phyloP scores from a whole-genome alignment of 2,797 vertebrate genomes.

The Chaenodraco wilsoni region DNA sequence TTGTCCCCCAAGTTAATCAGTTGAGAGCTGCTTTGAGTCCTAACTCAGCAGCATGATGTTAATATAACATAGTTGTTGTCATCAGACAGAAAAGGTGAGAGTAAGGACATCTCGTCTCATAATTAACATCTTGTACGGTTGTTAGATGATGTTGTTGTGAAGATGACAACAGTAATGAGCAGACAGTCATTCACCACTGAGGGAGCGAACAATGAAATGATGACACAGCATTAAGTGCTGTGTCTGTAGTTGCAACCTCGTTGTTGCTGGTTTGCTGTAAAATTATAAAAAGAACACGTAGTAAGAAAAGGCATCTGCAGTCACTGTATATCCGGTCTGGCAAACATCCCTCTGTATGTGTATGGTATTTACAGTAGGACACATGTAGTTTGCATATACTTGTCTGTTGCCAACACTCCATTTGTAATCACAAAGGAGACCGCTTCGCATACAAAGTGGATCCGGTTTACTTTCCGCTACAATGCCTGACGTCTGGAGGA shows the following conservation, averaged over 20 bases:
- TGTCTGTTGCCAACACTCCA: conserved; percentile 26
- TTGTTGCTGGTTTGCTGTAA: not conserved
- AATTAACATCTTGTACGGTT: conserved; percentile 38
- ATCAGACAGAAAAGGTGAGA: conserved; percentile 28
- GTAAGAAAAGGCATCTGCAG: not conserved
- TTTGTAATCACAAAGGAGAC: conserved; percentile 54
- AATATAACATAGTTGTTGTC: conserved; percentile 27
- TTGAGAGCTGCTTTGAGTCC: conserved; percentile 15
- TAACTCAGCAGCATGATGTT: conserved; percentile 5
- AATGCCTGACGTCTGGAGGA: conserved; percentile 64
- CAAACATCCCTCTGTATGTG: not conserved
- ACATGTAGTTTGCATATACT: not conserved
- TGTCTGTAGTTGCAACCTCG: not conserved
- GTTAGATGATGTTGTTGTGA: conserved; percentile 15
- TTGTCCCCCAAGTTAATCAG: conserved; percentile 1
- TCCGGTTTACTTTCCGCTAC: conserved; percentile 48
- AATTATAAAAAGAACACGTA: not conserved
- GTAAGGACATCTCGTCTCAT: conserved; percentile 33
- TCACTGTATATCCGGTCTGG: not conserved
- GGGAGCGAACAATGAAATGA: not conserved
- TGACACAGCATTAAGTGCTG: not conserved
- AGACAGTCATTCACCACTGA: conserved; percentile 13
- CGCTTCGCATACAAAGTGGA: conserved; percentile 76
- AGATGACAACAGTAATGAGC: conserved; percentile 7
- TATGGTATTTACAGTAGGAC: conserved; percentile 4